Evolutionary conservation across 2,888 invertebrate genomes (phyloP).

Genomic region (Ptychoptera albimana): DNA sequence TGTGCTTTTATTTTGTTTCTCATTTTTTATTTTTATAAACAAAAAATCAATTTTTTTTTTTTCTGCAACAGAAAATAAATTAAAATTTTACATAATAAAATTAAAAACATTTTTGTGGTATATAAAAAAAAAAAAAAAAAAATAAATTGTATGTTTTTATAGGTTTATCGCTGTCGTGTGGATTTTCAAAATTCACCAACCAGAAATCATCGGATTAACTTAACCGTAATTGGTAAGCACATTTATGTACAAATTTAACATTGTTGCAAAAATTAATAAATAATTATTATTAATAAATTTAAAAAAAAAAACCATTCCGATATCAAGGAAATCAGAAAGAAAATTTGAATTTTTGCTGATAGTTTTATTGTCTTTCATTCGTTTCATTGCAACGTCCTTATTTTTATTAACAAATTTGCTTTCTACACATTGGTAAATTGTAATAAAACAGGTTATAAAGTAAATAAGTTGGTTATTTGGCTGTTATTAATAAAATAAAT

Average conservation of each 20-base stretch:
- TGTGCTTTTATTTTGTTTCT: conserved; percentile 16
- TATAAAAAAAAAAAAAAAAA: neutral
- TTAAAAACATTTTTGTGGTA: neutral
- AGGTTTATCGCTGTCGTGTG: conserved; percentile 69
- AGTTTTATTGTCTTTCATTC: too few relatives aligned
- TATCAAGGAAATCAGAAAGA: too few relatives aligned
- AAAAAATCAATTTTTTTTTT: too few relatives aligned
- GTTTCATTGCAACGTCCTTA: too few relatives aligned
- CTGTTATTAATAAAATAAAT: too few relatives aligned
- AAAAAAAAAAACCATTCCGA: too few relatives aligned
- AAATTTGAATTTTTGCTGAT: too few relatives aligned
- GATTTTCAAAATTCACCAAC: conserved; percentile 83
- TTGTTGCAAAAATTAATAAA: conserved; percentile 18
- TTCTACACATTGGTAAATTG: too few relatives aligned
- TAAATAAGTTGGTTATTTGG: too few relatives aligned
- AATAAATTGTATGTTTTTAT: conserved; percentile 6
- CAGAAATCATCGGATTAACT: conserved; percentile 72
- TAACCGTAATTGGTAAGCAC: conserved; percentile 77
- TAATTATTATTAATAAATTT: neutral
- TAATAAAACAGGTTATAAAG: too few relatives aligned
- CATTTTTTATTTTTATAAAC: conserved; percentile 18
- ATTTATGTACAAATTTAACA: conserved; percentile 12
- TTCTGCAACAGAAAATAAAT: too few relatives aligned
- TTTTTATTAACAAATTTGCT: too few relatives aligned
- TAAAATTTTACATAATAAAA: neutral